Conservation (phyloP, 2,113 vertebrate genomes). For the Corythaeola cristata region DNA sequence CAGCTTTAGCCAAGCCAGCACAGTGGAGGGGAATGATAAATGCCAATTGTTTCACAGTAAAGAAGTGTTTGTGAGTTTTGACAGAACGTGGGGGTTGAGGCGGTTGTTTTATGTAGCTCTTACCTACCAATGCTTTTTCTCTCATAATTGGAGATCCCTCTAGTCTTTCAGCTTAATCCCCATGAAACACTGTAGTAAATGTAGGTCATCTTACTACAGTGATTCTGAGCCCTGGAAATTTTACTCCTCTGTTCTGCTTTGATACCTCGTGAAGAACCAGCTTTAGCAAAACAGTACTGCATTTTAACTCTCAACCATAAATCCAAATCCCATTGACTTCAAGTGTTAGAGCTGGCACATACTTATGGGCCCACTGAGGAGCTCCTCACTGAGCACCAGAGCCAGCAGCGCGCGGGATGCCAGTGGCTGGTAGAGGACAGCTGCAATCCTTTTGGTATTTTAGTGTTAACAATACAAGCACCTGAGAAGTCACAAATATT, state of each 20-base stretch:
- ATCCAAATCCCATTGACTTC: neutral
- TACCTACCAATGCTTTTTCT: neutral
- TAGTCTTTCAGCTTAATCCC: neutral
- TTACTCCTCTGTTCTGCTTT: neutral
- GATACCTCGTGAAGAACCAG: neutral
- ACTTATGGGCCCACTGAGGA: neutral
- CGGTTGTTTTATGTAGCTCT: neutral
- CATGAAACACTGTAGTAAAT: neutral
- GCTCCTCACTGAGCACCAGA: neutral
- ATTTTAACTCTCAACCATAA: neutral
- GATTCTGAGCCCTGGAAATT: neutral
- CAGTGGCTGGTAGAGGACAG: neutral
- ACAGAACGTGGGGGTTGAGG: neutral
- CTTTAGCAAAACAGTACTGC: neutral
- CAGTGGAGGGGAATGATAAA: neutral
- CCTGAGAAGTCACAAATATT: neutral
- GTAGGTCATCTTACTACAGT: neutral
- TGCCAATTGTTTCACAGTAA: neutral
- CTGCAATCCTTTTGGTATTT: neutral
- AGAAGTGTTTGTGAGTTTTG: neutral
- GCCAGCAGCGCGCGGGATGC: rapidly evolving
- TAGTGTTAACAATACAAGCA: neutral
- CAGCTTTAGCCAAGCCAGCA: neutral
- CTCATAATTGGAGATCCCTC: neutral
- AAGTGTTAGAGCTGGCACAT: neutral